Conservation (phyloP, 2,113 vertebrate species). For the Fukomys damarensis region DNA sequence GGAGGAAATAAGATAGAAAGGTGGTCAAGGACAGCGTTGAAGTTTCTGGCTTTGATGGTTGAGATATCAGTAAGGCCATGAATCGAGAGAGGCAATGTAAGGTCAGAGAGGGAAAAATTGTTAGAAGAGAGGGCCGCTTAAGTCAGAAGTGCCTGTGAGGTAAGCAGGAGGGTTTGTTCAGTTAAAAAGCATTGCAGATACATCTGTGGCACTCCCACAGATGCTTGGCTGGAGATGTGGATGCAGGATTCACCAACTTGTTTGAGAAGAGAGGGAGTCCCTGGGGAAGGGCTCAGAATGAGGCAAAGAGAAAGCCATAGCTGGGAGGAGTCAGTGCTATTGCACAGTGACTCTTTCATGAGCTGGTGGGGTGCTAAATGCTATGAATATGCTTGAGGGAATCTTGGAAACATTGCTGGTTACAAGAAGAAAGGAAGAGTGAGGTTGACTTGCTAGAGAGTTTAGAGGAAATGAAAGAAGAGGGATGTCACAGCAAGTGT, state of each 20-base stretch:
- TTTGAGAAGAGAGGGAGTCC: no score
- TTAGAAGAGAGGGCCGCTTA: not conserved
- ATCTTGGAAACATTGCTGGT: not conserved
- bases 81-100: rapidly evolving
- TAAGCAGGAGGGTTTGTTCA: not conserved
- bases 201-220: not conserved
- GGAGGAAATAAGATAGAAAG: not conserved
- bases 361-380: not conserved
- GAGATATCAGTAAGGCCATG: not conserved
- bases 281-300: not conserved
- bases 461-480: not conserved
- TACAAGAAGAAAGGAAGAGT: not conserved
- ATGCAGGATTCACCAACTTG: not conserved
- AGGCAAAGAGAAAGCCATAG: not conserved
- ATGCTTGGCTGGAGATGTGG: not conserved
- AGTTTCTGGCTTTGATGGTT: not conserved
- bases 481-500: no score
- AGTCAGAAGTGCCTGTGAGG: not conserved
- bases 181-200: not conserved
- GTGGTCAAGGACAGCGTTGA: not conserved
- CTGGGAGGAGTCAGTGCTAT: not conserved
- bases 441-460: not conserved
- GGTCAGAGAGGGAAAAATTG: not conserved
- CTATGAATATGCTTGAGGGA: not conserved
- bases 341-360: not conserved